A percentile compares a stretch with the other conserved stretches of the same genome.
Conservation (phyloP, 1,140 invertebrate species). For the Pemphigus obesinymphae region DNA sequence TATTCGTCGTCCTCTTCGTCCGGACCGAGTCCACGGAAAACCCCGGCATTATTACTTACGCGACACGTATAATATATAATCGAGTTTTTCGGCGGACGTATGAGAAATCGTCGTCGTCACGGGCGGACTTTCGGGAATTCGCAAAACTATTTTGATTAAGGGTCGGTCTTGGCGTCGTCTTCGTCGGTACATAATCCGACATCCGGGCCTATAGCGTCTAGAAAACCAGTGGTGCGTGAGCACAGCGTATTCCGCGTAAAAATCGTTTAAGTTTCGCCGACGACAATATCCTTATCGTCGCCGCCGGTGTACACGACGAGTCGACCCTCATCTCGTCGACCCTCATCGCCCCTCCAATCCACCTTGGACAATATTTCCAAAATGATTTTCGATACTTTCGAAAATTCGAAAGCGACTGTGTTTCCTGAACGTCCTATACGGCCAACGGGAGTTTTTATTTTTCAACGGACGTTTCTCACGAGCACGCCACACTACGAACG, state of each 20-base stretch:
- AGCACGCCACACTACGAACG: too few species aligned
- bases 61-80: not conserved
- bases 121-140: constrained; percentile 14
- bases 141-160: constrained; percentile 32
- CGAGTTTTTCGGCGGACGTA: not conserved
- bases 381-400: too few species aligned
- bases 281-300: not conserved
- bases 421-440: too few species aligned
- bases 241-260: not conserved
- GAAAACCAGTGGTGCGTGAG: not conserved
- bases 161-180: not conserved
- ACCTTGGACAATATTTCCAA: too few species aligned
- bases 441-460: too few species aligned
- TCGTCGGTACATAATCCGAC: not conserved
- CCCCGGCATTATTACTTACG: too few species aligned
- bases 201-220: too few species aligned
- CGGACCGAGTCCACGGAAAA: not conserved
- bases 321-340: not conserved
- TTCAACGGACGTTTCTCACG: too few species aligned
- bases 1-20: not conserved
- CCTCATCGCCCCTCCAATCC: too few species aligned
- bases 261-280: not conserved
- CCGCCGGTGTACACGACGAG: not conserved
- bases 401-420: too few species aligned
- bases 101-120: constrained; percentile 1